Percentiles rank a stretch among this genome's conserved stretches.
Conservation (phyloP, 2,888 invertebrate species). For the Zootermopsis nevadensis region DNA sequence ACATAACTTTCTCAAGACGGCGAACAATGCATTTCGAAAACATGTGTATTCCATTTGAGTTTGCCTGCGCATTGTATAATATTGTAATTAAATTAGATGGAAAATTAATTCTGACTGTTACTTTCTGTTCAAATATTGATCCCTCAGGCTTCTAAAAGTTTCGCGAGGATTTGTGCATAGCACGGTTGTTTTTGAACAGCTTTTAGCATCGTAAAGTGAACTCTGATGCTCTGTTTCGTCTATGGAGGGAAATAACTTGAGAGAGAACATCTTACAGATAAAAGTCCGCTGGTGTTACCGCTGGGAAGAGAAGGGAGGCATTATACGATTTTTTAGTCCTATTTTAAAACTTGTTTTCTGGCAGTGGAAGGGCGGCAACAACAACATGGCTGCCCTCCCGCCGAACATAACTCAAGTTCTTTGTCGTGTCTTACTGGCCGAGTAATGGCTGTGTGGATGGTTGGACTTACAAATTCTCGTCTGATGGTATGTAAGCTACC, state of each 20-base stretch:
- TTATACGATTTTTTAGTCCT: not conserved
- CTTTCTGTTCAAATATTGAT: too few relatives aligned
- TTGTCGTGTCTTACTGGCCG: not conserved
- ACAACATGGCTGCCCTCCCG: conserved; percentile 6
- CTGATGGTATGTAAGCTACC: not conserved
- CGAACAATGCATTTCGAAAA: too few relatives aligned
- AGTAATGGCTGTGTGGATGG: not conserved
- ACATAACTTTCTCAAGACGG: too few relatives aligned
- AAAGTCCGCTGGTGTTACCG: not conserved
- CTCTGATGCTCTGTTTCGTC: not conserved
- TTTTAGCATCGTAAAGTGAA: not conserved
- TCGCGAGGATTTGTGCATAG: too few relatives aligned
- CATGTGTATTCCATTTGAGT: too few relatives aligned
- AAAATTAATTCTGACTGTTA: too few relatives aligned
- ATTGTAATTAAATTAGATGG: too few relatives aligned
- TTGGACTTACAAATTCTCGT: not conserved
- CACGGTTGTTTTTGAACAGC: too few relatives aligned
- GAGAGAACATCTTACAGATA: not conserved
- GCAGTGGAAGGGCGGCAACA: not conserved
- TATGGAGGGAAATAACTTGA: not conserved
- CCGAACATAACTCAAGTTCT: conserved; percentile 16
- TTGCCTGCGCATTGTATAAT: too few relatives aligned
- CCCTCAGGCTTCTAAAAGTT: too few relatives aligned
- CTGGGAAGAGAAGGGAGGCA: conserved; percentile 9
- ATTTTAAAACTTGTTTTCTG: conserved; percentile 11